These are phyloP conservation scores for Prunella himalayana DNA, from an alignment of 2,113 vertebrate genomes.

Conservation along the genomic window DNA sequence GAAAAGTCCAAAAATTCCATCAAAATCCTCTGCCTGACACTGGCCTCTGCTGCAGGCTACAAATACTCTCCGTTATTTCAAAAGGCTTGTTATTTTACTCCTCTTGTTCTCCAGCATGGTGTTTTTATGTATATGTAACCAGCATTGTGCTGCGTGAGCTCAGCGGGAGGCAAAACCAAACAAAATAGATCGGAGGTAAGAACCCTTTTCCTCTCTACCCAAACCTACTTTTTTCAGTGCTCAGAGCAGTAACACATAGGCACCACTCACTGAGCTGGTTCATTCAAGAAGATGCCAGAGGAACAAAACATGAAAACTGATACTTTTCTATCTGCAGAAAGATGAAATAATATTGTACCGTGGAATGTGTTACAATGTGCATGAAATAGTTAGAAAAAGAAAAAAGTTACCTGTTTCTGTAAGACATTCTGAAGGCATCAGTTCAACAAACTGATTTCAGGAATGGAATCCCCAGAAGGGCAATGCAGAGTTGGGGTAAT, in stretches of 20 bases:
- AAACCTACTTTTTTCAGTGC: background rate
- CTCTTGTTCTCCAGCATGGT: background rate
- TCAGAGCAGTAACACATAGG: background rate
- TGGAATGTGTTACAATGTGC: background rate
- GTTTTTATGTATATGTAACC: background rate
- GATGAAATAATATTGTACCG: background rate
- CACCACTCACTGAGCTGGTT: background rate
- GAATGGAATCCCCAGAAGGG: background rate
- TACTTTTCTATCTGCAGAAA: background rate
- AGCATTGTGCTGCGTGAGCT: background rate
- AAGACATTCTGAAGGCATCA: background rate
- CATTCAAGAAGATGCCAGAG: background rate
- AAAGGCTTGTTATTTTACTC: background rate
- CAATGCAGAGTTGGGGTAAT: background rate
- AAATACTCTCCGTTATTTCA: background rate
- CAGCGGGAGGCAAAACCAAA: background rate
- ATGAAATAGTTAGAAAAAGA: background rate
- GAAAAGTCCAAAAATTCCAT: background rate
- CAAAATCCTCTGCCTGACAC: background rate
- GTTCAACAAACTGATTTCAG: background rate
- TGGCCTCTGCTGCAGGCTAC: background rate
- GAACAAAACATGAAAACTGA: background rate
- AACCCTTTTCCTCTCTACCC: background rate
- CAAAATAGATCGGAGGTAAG: background rate
- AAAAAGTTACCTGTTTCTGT: background rate